Evolutionary conservation across 2,797 vertebrate species (phyloP).

Genomic region (Caiman crocodilus): DNA sequence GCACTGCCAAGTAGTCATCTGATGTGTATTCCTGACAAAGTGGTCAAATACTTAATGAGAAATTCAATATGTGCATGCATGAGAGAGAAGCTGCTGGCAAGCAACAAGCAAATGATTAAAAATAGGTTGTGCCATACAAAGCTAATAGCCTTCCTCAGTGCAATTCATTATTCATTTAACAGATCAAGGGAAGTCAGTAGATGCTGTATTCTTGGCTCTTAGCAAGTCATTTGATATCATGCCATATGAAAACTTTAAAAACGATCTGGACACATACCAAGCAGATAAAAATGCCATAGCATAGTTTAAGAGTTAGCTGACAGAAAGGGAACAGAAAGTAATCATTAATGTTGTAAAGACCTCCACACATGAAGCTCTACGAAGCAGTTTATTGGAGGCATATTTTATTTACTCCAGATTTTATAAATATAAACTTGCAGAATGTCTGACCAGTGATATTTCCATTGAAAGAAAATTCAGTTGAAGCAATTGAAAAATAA

Average conservation of each 20-base stretch:
- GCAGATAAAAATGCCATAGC: background rate
- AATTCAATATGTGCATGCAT: rapidly evolving
- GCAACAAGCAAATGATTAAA: background rate
- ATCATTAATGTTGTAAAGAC: background rate
- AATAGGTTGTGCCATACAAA: background rate
- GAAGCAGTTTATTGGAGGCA: rapidly evolving
- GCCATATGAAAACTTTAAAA: background rate
- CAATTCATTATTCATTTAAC: constrained; percentile 33
- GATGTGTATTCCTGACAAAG: background rate
- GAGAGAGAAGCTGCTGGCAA: constrained; percentile 4
- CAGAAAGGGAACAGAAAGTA: background rate
- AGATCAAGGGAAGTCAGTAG: background rate
- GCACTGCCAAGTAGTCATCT: background rate
- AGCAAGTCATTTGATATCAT: constrained; percentile 18
- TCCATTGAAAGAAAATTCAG: background rate
- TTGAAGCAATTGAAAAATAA: rapidly evolving
- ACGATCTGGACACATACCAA: background rate
- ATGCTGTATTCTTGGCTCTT: constrained; percentile 1
- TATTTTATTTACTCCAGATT: background rate
- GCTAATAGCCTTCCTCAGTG: background rate
- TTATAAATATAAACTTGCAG: background rate
- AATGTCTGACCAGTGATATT: background rate
- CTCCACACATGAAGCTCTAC: background rate
- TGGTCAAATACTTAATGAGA: background rate
- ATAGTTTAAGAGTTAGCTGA: background rate